These are phyloP conservation scores for Aselliscus stoliczkanus DNA, from an alignment of 2,797 vertebrate species.

Conservation along the genomic window DNA sequence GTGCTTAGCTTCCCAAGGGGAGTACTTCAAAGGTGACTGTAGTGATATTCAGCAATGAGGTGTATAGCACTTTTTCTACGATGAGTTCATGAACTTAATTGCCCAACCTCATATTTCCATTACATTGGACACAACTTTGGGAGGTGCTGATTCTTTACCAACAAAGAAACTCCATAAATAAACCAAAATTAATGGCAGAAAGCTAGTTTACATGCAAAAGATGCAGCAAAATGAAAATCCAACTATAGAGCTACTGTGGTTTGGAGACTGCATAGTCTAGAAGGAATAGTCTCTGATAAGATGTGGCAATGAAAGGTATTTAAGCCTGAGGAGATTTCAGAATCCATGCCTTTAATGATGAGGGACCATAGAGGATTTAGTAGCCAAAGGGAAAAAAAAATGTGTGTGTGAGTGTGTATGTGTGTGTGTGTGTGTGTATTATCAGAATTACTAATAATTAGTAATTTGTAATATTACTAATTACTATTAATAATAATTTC, in stretches of 20 bases:
- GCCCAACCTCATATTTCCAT: no score
- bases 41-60: no score
- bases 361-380: not conserved
- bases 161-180: not conserved
- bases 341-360: not conserved
- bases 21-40: no score
- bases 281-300: not conserved
- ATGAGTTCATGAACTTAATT: no score
- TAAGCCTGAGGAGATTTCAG: not conserved
- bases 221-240: not conserved
- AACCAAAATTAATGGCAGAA: not conserved
- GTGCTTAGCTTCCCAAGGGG: no score
- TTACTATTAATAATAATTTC: no score
- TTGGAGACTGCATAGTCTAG: rapidly evolving
- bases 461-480: no score
- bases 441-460: no score
- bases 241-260: not conserved
- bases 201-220: not conserved
- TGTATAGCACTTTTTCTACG: no score
- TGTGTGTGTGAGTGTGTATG: no score
- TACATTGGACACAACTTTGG: not conserved
- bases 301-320: not conserved
- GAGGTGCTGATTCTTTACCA: not conserved
- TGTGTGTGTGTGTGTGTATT: no score
- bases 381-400: not conserved